These are phyloP conservation scores for Bombyx mori DNA, from an alignment of 1,140 invertebrate genomes.

Conservation along the genomic window DNA sequence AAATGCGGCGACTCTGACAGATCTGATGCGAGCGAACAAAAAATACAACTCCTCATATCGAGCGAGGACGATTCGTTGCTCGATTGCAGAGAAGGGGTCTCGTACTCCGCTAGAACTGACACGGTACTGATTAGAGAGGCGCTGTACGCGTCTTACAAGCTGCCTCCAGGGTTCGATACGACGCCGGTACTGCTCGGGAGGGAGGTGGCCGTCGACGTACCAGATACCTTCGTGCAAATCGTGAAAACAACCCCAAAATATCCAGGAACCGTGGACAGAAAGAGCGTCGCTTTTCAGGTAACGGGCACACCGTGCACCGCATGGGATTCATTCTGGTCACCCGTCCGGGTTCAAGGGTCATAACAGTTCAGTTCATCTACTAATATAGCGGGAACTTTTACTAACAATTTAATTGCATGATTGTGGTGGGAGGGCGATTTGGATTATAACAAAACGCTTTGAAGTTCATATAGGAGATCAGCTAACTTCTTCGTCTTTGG, in stretches of 20 bases:
- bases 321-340: constrained; percentile 11
- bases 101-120: constrained; percentile 59
- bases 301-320: constrained; percentile 42
- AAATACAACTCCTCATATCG: constrained; percentile 63
- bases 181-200: constrained; percentile 72
- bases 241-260: constrained; percentile 83
- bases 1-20: constrained; percentile 55
- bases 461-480: too few relatives aligned
- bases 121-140: constrained; percentile 63
- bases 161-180: constrained; percentile 57
- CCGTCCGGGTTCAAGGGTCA: too few relatives aligned
- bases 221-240: constrained; percentile 81
- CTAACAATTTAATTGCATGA: too few relatives aligned
- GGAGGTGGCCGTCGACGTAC: constrained; percentile 83
- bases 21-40: constrained; percentile 57
- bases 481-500: too few relatives aligned
- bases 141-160: constrained; percentile 59
- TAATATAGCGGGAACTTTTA: too few relatives aligned
- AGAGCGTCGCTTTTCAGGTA: constrained; percentile 63
- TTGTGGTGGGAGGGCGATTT: too few relatives aligned
- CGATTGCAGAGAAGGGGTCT: constrained; percentile 61
- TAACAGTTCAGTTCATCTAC: too few relatives aligned
- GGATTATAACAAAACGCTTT: too few relatives aligned
- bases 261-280: constrained; percentile 73
- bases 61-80: constrained; percentile 64